Base-by-base conservation (phyloP, 2,888 invertebrate genomes). In the Andrena minutula region DNA sequence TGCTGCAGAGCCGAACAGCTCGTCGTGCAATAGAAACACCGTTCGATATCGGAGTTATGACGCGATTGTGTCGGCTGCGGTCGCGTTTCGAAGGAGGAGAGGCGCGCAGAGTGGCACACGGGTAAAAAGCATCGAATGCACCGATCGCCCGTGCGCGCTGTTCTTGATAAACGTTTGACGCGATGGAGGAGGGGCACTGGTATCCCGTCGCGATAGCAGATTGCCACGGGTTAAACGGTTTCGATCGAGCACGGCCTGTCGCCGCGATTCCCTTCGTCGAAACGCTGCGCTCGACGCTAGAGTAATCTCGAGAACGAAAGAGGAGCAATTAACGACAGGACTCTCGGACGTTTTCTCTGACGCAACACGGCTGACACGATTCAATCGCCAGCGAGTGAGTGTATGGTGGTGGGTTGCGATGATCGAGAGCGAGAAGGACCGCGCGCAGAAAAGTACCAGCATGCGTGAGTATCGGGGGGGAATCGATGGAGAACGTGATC, bases 401-500 rank as follows among this genome's bases (percentile, higher is more conserved):
- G 20, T 26, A n/a, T 41, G 49, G 20, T 58, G 49, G 28, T 16
- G 47, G 26, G 63, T 63, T 64, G 80, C 60, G 32, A 82, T 75
- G 80, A 75, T 82, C 63, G 71, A 32, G 30, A 68, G 53, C 63
- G 75, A 75, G 35, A 80, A 75, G 69, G 81, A 81, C 70, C 81
- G 78, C 10, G 58, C 10, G 30, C 64, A 64, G 69, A 74, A 74
- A 60, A 78, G 23, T 64, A 56, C 47, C 32, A 65, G 73, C 63
- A 78, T 73, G 78, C 78, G 78, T 74, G 65, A 79, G 81, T 70
- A 71, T 61, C n/a, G 23, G 1, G 16, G 23, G 28, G 35, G 16
- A 53, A 41, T 26, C 8, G 28, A 4, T 4, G 0, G 32, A 20
- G n/a, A 56, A 35, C 12, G 30, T 10, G 20, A 26, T 28, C 10